Evolutionary conservation across 1,140 invertebrate genomes (phyloP), one percentile per base, ranked within the genome.

Genomic region (Cydia strobilella): DNA sequence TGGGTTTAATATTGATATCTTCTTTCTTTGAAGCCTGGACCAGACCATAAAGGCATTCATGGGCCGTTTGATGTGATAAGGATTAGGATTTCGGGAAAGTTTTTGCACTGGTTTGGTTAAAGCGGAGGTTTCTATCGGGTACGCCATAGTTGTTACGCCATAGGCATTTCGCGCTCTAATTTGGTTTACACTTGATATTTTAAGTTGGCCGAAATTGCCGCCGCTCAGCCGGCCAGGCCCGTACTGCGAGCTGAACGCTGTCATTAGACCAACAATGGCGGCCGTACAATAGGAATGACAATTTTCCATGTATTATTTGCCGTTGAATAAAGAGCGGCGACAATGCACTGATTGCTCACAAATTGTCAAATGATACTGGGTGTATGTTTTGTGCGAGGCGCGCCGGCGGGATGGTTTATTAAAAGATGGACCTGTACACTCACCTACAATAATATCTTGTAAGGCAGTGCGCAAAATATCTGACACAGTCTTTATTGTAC

Each of bases 1-100:
- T 9, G 97, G 97, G 87, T 97, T 96, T 85, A 97, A 95, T 80
- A 95, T 94, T 0, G 96, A 96, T 89, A 97, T 97, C 82, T 97
- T 95, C 80, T 95, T 94, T 48, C 96, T 87, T 79, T 96, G 94
- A 51, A 96, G 93, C 72, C 95, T 91, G 7, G 95, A 96, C 95
- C 95, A 96, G 0, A 96, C 95, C 95, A 96, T 96, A 86, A 96
- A 96, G 0, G 95, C 95, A 81, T 96, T 96, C 94, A 96, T 95
- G 0, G 95, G 95, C 72, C 95, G 82, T 80, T 95, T 95, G 45
- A 96, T 95, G 76, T 95, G 95, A 73, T 93, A 93, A 1, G 92
- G 89, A 69, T 92, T 91, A 7, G 85, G 81, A 27, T 90, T 87
- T 77, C 87, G 84, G 12, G 88, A 80, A 39, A 87, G 31, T 76